A percentile compares a stretch with the other conserved stretches of the same genome.
These are phyloP conservation scores for Cinclus mexicanus DNA, from an alignment of 2,113 vertebrate species.

Conservation along the genomic window DNA sequence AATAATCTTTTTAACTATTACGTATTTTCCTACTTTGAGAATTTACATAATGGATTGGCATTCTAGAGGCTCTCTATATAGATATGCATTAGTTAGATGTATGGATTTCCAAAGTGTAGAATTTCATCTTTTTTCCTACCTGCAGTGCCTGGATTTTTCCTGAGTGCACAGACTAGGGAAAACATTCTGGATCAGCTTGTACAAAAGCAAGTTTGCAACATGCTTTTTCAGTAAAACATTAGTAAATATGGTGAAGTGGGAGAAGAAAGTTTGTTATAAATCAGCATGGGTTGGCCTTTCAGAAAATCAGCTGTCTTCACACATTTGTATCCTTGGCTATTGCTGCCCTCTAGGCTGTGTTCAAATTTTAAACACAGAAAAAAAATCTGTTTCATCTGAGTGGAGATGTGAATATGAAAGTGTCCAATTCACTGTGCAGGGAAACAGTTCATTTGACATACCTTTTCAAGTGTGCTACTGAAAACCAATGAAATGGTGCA, in stretches of 20 bases:
- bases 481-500: slow-evolving; percentile 17
- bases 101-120: not conserved
- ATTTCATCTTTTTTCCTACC: not conserved
- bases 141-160: not conserved
- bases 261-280: not conserved
- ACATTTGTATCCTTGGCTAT: not conserved
- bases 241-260: not conserved
- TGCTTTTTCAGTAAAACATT: not conserved
- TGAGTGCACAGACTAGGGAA: not conserved
- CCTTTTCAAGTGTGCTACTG: not conserved
- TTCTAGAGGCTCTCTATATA: not conserved
- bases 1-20: not conserved
- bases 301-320: not conserved
- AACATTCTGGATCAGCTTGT: not conserved
- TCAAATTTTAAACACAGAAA: not conserved
- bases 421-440: not conserved
- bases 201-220: not conserved
- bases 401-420: not conserved
- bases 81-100: not conserved
- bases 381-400: not conserved
- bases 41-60: not conserved
- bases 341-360: slow-evolving; percentile 24
- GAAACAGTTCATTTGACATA: not conserved
- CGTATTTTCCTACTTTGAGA: not conserved
- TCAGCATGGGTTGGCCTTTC: not conserved